Base-by-base conservation (phyloP, 2,113 vertebrate genomes). In the Scortum barcoo region DNA sequence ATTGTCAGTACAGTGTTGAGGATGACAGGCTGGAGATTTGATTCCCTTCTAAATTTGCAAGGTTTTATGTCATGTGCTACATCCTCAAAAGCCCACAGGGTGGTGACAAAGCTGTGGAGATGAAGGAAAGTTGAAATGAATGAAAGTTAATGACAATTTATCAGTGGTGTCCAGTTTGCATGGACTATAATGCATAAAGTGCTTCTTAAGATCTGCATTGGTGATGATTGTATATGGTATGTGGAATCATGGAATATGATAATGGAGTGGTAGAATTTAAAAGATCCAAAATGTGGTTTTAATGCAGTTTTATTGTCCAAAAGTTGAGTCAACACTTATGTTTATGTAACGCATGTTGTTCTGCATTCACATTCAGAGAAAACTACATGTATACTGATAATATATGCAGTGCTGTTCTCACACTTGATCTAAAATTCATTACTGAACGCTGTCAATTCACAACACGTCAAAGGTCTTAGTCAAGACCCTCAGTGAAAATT, bases 61-160 rank as follows among this genome's bases (percentile, higher is more conserved):
- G 17, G 70, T 33, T 28, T 46, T 17, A 24, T 28, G 13, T 53
- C 33, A 7, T 17, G 46, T 38, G 50, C 69, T 42, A 13, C 22
- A 26, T 14, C 74, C 20, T 51, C 44, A 66, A 1, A 56, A 9
- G 19, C 73, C 83, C 70, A 76, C 82, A 42, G 10, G 79, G 56
- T 67, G 74, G 60, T 19, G 54, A 53, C 50, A 76, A 4, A 30
- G 7, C 7, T 11, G 7, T 16, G 11, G 8, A 42, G 58, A 72
- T 40, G 24, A 16, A 28, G 13, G 26, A 16, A 1, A n/a, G n/a
- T n/a, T n/a, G n/a, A n/a, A n/a, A n/a, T n/a, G n/a, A n/a, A n/a
- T n/a, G n/a, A n/a, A n/a, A n/a, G 20, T 12, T 14, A 11, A 42
- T 11, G 22, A 62, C 5, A 62, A 40, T 46, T 13, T 33, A n/a